phyloP scores from a whole-genome alignment of 2,888 invertebrate species.

The Tetragonula carbonaria region DNA sequence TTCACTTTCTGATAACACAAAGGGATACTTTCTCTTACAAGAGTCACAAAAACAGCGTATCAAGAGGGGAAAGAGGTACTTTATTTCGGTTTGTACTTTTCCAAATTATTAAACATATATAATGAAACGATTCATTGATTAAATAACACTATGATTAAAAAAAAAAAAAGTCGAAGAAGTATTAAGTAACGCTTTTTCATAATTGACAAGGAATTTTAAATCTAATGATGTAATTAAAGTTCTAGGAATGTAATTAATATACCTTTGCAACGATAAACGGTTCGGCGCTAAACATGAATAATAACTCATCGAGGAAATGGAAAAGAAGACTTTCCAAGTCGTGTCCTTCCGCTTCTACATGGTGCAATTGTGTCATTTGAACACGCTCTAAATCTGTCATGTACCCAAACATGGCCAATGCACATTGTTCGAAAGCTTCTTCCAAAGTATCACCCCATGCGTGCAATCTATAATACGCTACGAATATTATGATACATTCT shows the following conservation, averaged over 20 bases:
- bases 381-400: conserved; percentile 97
- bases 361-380: conserved; percentile 90
- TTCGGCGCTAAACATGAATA: conserved; percentile 96
- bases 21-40: conserved; percentile 16
- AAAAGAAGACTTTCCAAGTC: conserved; percentile 95
- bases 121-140: neutral
- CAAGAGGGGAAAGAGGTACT: neutral
- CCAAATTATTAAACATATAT: neutral
- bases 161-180: conserved; percentile 52
- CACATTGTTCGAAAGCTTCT: conserved; percentile 98
- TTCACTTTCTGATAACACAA: conserved; percentile 90
- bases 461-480: conserved; percentile 88
- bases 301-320: conserved; percentile 96
- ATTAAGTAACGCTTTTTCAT: neutral
- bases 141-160: neutral
- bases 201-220: too few species aligned
- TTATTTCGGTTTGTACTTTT: neutral
- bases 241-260: conserved; percentile 56
- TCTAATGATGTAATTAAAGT: neutral
- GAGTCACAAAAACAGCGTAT: neutral
- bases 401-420: conserved; percentile 98
- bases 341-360: conserved; percentile 94
- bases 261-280: conserved; percentile 92
- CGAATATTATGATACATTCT: neutral
- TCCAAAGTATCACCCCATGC: conserved; percentile 94